A percentile compares a stretch with the other conserved stretches of the same genome.
Evolutionary conservation across 2,797 vertebrate species (phyloP).

Genomic region (Enteromius argenteus): DNA sequence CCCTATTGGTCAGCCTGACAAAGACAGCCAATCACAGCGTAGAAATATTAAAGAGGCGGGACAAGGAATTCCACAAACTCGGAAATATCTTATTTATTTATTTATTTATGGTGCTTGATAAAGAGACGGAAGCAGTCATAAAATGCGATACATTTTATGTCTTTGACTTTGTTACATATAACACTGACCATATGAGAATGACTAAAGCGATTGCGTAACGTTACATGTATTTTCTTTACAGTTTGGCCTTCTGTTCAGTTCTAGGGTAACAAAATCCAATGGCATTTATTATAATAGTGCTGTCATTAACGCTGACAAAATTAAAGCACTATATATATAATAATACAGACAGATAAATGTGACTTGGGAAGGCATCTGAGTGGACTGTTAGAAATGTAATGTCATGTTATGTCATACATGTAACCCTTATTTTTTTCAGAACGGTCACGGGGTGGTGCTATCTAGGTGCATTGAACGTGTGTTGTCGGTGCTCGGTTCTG

Average conservation of each 20-base stretch:
- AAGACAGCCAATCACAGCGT: slow-evolving; percentile 50
- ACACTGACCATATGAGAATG: background rate
- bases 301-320: background rate
- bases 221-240: background rate
- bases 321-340: background rate
- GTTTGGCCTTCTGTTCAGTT: background rate
- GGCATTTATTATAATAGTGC: background rate
- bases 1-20: slow-evolving; percentile 69
- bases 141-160: background rate
- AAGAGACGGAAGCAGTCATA: background rate
- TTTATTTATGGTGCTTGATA: background rate
- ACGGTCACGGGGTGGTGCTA: slow-evolving; percentile 3
- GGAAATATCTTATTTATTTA: background rate
- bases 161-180: background rate
- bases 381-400: background rate
- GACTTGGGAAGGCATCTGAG: background rate
- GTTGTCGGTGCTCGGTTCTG: background rate
- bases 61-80: background rate
- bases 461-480: background rate
- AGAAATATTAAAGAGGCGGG: slow-evolving; percentile 4
- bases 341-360: background rate
- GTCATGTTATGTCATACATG: background rate
- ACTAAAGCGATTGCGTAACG: background rate
- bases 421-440: background rate
- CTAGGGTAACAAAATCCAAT: background rate